phyloP scores from a whole-genome alignment of 2,888 invertebrate genomes.

The Unio delphinus region DNA sequence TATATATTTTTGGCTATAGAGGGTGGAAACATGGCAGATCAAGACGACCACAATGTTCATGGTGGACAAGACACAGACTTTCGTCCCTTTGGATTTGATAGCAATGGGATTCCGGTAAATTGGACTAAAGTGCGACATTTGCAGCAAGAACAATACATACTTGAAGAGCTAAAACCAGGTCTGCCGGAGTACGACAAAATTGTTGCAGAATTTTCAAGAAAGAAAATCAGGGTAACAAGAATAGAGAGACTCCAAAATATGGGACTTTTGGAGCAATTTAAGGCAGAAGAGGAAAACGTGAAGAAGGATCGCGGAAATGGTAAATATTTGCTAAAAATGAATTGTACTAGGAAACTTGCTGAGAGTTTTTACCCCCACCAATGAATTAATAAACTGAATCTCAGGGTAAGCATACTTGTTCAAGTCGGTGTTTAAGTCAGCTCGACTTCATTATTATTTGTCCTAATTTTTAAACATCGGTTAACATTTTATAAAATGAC shows the following conservation, averaged over 20 bases:
- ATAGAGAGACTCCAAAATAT: slow-evolving; percentile 23
- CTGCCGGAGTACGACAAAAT: slow-evolving; percentile 17
- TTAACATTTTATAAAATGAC: too few species aligned
- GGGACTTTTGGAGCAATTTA: slow-evolving; percentile 17
- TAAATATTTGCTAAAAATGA: slow-evolving; percentile 1
- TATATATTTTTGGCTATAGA: too few species aligned
- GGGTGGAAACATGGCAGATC: too few species aligned
- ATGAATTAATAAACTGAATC: too few species aligned
- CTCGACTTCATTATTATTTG: too few species aligned
- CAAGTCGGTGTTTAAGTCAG: too few species aligned
- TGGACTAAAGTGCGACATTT: slow-evolving; percentile 5
- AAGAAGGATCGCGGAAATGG: slow-evolving; percentile 6
- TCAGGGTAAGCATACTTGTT: too few species aligned
- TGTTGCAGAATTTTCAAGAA: slow-evolving; percentile 11
- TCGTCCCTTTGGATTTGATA: neutral
- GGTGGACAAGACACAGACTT: too few species aligned
- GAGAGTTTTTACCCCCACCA: too few species aligned
- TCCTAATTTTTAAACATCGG: too few species aligned
- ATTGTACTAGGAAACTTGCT: too few species aligned
- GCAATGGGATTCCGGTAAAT: slow-evolving; percentile 17
- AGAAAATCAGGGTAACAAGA: slow-evolving; percentile 15
- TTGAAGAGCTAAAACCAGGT: slow-evolving; percentile 10
- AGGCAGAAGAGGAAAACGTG: slow-evolving; percentile 19
- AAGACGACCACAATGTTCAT: too few species aligned
- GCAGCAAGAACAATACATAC: slow-evolving; percentile 4